Evolutionary conservation across 2,888 invertebrate species (phyloP).

Genomic region (Smittia sp.): DNA sequence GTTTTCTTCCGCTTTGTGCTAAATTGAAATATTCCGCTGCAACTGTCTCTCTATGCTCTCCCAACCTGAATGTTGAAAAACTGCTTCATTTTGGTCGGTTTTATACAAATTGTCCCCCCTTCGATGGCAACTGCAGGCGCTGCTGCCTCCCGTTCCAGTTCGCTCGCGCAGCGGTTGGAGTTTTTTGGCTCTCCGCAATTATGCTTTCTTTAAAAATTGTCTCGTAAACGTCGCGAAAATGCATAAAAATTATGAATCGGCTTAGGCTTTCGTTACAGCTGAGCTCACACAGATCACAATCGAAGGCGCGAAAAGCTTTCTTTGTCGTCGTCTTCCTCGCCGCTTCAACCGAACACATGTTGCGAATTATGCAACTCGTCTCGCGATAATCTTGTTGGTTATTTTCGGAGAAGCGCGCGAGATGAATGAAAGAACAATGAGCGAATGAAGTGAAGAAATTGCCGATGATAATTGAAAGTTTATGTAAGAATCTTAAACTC

Average conservation of each 20-base stretch:
- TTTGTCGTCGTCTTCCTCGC: neutral
- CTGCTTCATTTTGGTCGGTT: slow-evolving; percentile 14
- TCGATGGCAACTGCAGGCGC: neutral
- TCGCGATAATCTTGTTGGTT: neutral
- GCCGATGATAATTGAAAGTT: neutral
- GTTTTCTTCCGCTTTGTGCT: neutral
- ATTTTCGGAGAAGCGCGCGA: neutral
- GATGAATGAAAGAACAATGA: neutral
- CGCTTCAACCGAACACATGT: neutral
- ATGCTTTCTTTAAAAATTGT: neutral
- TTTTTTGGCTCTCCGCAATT: slow-evolving; percentile 24
- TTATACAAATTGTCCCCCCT: slow-evolving; percentile 33
- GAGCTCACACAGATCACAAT: neutral
- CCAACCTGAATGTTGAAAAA: slow-evolving; percentile 37
- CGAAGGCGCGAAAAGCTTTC: neutral
- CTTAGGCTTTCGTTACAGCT: neutral
- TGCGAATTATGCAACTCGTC: neutral
- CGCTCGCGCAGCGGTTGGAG: slow-evolving; percentile 3
- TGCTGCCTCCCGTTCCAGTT: neutral
- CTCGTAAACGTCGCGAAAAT: neutral
- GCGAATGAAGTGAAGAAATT: neutral
- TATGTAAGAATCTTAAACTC: neutral
- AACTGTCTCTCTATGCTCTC: neutral
- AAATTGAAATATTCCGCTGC: neutral
- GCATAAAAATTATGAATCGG: slow-evolving; percentile 8